phyloP scores from a whole-genome alignment of 92 coral and sea anemone genomes.

The Pocillopora grandis region DNA sequence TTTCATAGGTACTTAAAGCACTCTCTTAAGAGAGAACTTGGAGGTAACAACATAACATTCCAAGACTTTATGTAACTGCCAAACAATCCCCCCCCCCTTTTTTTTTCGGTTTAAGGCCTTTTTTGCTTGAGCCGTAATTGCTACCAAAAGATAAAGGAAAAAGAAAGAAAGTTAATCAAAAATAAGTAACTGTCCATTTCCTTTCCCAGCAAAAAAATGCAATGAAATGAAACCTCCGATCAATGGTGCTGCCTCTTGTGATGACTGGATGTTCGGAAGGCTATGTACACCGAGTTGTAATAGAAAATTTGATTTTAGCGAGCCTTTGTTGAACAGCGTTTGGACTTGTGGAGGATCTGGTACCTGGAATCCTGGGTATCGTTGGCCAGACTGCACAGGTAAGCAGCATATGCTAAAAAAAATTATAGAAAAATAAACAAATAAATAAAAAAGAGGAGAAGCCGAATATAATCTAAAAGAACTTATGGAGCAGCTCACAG shows the following conservation, averaged over 20 bases:
- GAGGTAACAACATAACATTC: too few species aligned
- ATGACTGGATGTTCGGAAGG: slow-evolving; percentile 39
- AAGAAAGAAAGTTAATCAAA: too few species aligned
- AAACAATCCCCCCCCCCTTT: too few species aligned
- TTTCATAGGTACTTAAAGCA: too few species aligned
- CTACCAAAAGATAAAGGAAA: background rate
- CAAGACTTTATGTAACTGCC: too few species aligned
- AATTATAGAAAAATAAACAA: background rate
- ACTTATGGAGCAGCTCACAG: too few species aligned
- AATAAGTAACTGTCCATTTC: background rate
- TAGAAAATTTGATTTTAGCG: slow-evolving; percentile 38
- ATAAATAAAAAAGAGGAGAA: too few species aligned
- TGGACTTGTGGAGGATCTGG: slow-evolving; percentile 58
- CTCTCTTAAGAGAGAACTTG: too few species aligned
- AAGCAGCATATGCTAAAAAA: background rate
- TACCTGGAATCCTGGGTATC: slow-evolving; percentile 36
- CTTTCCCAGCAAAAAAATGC: slow-evolving; percentile 44
- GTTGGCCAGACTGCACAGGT: slow-evolving; percentile 60
- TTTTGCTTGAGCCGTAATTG: background rate
- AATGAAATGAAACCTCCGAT: slow-evolving; percentile 23
- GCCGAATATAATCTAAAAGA: too few species aligned
- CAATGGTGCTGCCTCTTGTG: slow-evolving; percentile 55
- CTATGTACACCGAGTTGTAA: slow-evolving; percentile 47
- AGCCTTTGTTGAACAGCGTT: background rate
- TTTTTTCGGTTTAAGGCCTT: background rate